These are phyloP conservation scores for Rhadinocentrus ornatus DNA, from an alignment of 2,797 vertebrate genomes.

Conservation along the genomic window DNA sequence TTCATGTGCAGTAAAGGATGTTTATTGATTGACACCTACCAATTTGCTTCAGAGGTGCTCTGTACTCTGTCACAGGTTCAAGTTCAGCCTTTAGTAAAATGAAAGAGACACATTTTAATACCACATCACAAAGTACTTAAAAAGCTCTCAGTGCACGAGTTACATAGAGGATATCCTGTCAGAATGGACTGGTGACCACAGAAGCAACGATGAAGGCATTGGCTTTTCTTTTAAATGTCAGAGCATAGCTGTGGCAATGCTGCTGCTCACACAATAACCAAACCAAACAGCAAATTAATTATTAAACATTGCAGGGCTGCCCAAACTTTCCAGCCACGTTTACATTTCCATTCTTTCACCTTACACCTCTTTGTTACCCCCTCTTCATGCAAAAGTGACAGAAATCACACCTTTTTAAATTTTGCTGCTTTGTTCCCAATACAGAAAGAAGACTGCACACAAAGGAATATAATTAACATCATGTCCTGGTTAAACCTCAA, in stretches of 20 bases:
- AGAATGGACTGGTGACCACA: conserved; percentile 75
- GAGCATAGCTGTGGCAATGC: background rate
- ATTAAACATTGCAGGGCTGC: conserved; percentile 22
- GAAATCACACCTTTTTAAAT: conserved; percentile 29
- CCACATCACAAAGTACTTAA: conserved; percentile 41
- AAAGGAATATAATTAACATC: background rate
- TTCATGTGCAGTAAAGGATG: background rate
- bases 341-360: conserved; percentile 56
- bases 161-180: conserved; percentile 76
- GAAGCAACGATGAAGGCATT: background rate
- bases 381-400: conserved; percentile 20
- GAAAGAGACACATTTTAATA: conserved; percentile 49
- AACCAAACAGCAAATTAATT: conserved; percentile 4
- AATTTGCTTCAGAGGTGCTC: conserved; percentile 80
- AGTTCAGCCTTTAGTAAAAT: conserved; percentile 53
- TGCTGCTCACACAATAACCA: background rate
- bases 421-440: conserved; percentile 1
- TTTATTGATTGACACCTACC: conserved; percentile 79
- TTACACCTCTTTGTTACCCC: conserved; percentile 32
- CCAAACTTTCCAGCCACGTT: conserved; percentile 51
- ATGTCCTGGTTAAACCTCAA: background rate
- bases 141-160: background rate
- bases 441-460: background rate
- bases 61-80: conserved; percentile 30
- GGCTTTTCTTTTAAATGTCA: conserved; percentile 70